Conservation (phyloP, 2,888 invertebrate genomes). For the Zelleria hepariella region DNA sequence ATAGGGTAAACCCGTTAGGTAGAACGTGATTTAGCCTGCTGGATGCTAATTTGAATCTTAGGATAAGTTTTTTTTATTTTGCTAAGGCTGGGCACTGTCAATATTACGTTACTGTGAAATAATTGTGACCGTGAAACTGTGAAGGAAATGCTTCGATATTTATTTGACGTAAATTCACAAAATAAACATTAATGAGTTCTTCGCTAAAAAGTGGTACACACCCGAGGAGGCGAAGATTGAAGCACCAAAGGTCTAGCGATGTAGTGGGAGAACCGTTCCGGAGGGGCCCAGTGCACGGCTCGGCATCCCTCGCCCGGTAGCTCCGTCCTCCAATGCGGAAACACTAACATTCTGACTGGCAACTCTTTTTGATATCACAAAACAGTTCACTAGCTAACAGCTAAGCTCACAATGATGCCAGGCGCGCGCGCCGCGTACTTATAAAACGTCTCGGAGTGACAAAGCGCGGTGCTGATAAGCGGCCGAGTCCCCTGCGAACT, state of each 20-base stretch:
- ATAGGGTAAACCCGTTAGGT: too few relatives aligned
- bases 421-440: slow-evolving; percentile 47
- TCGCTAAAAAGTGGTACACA: too few relatives aligned
- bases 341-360: slow-evolving; percentile 49
- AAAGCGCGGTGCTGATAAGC: slow-evolving; percentile 50
- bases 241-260: slow-evolving; percentile 44
- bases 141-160: too few relatives aligned
- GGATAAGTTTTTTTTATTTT: too few relatives aligned
- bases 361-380: background rate
- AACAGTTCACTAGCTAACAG: slow-evolving; percentile 12
- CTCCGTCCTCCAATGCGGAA: slow-evolving; percentile 58
- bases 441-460: slow-evolving; percentile 62
- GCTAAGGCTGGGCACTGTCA: too few relatives aligned
- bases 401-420: slow-evolving; percentile 48
- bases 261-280: slow-evolving; percentile 58
- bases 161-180: too few relatives aligned
- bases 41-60: too few relatives aligned
- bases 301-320: slow-evolving; percentile 46
- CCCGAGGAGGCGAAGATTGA: slow-evolving; percentile 51
- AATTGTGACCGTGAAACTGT: too few relatives aligned
- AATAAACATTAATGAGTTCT: too few relatives aligned
- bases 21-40: too few relatives aligned
- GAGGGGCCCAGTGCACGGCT: slow-evolving; percentile 54
- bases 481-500: slow-evolving; percentile 60
- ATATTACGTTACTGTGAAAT: too few relatives aligned